Conservation (phyloP, 2,888 invertebrate species). For the Napeogenes sylphis region DNA sequence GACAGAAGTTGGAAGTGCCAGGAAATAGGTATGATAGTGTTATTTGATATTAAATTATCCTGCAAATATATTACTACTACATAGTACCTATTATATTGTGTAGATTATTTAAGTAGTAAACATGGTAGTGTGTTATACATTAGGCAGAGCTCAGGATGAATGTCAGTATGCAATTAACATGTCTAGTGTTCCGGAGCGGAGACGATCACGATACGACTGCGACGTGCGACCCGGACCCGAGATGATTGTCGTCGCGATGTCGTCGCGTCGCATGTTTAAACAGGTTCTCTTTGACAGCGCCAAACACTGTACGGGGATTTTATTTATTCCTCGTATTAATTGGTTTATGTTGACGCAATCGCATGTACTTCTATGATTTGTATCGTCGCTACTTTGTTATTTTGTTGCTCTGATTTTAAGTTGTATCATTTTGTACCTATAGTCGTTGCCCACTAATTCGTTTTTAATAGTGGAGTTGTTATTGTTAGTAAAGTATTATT, state of each 20-base stretch:
- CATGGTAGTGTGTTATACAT: too few relatives aligned
- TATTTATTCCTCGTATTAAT: not conserved
- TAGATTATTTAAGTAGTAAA: too few relatives aligned
- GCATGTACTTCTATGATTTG: constrained; percentile 1
- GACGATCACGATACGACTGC: not conserved
- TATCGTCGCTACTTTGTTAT: constrained; percentile 5
- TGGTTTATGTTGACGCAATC: not conserved
- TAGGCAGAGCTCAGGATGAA: not conserved
- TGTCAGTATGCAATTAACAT: not conserved
- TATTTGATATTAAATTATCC: too few relatives aligned
- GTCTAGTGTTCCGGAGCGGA: constrained; percentile 2
- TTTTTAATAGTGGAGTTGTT: too few relatives aligned
- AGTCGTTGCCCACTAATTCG: too few relatives aligned
- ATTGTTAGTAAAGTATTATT: too few relatives aligned
- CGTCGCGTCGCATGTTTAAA: constrained; percentile 4
- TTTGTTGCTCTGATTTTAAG: not conserved
- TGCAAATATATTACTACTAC: too few relatives aligned
- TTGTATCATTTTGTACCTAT: not conserved
- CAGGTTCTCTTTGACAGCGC: constrained; percentile 1
- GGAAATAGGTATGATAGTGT: too few relatives aligned
- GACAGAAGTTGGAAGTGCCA: too few relatives aligned
- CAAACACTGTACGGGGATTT: not conserved
- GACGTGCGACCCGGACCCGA: not conserved
- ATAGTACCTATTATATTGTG: too few relatives aligned
- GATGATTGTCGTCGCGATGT: not conserved